These are phyloP conservation scores for Lampris megalopsis DNA, from an alignment of 2,113 vertebrate genomes.

Conservation along the genomic window DNA sequence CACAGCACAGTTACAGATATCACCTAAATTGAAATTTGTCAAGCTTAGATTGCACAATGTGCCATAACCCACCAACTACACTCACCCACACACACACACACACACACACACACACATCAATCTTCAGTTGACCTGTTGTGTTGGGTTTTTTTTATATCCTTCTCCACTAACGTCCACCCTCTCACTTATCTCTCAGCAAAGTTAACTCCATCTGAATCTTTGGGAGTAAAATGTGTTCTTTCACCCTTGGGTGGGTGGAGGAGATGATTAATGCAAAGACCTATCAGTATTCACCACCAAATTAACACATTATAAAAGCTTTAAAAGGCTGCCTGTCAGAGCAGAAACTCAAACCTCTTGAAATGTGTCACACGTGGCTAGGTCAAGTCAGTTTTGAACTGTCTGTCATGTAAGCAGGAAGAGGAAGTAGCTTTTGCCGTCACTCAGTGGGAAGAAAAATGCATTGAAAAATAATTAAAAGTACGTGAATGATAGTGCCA, in stretches of 20 bases:
- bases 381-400: slow-evolving; percentile 37
- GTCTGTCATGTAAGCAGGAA: slow-evolving; percentile 39
- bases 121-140: slow-evolving; percentile 33
- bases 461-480: not conserved
- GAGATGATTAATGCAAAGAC: slow-evolving; percentile 55
- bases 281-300: slow-evolving; percentile 49
- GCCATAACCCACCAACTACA: slow-evolving; percentile 2
- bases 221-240: slow-evolving; percentile 12
- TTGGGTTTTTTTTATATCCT: not conserved
- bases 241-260: slow-evolving; percentile 38
- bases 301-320: slow-evolving; percentile 28
- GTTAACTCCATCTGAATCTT: slow-evolving; percentile 39
- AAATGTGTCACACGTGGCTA: slow-evolving; percentile 27
- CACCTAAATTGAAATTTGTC: slow-evolving; percentile 17
- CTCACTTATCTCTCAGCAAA: slow-evolving; percentile 27
- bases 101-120: too few species aligned
- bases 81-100: not conserved
- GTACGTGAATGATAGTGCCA: too few species aligned
- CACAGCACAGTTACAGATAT: not conserved
- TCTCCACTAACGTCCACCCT: slow-evolving; percentile 12
- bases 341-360: slow-evolving; percentile 23
- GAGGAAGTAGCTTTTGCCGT: slow-evolving; percentile 56
- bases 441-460: slow-evolving; percentile 19
- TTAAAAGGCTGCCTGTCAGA: slow-evolving; percentile 19
- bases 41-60: slow-evolving; percentile 3